Evolutionary conservation across 2,113 vertebrate species (phyloP).

Genomic region (Fulica atra): DNA sequence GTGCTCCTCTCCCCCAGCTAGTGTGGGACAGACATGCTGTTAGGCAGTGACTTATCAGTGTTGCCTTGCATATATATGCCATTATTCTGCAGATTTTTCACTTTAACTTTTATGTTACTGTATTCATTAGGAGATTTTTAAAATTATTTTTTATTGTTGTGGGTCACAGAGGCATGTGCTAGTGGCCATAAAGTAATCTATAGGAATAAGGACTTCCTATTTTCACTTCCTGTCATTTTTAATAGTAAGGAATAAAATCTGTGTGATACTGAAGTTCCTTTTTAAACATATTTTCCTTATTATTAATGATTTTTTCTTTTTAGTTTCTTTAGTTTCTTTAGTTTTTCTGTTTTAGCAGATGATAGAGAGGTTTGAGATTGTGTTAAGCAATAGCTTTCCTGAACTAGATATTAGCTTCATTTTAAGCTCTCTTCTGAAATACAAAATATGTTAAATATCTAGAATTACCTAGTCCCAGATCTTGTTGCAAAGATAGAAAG

Average conservation of each 20-base stretch:
- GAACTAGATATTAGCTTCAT: neutral
- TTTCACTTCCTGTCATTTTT: constrained; percentile 30
- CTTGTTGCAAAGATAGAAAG: neutral
- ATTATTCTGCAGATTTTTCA: constrained; percentile 35
- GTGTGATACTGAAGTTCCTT: neutral
- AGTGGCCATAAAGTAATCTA: constrained; percentile 37
- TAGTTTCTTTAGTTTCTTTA: too few species aligned
- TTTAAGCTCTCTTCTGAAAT: neutral
- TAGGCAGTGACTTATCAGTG: neutral
- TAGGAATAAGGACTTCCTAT: constrained; percentile 27
- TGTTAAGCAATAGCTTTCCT: neutral
- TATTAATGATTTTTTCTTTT: neutral
- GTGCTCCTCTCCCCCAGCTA: neutral
- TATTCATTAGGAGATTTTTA: constrained; percentile 26
- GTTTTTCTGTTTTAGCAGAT: neutral
- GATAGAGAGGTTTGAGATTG: neutral
- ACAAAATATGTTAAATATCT: neutral
- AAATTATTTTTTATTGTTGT: constrained; percentile 7
- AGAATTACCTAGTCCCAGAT: neutral
- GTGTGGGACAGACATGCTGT: neutral
- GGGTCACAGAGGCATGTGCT: constrained; percentile 25
- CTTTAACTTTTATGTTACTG: constrained; percentile 45
- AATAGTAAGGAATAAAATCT: neutral
- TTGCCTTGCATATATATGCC: constrained; percentile 14
- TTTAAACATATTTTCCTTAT: neutral